phyloP scores from a whole-genome alignment of 1,140 invertebrate genomes.

The Coptotermes formosanus region DNA sequence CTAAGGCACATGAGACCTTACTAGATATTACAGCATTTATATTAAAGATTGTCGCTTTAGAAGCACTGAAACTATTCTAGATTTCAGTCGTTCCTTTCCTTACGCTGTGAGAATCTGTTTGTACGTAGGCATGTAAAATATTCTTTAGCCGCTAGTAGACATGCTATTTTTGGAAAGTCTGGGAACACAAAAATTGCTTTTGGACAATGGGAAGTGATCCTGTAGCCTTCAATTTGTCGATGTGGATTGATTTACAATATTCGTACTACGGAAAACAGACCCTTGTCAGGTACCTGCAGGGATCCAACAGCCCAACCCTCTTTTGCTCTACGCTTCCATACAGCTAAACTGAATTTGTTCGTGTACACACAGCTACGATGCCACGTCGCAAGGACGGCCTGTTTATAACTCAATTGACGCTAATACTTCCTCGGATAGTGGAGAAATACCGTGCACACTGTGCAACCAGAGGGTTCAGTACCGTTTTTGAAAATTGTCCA shows the following conservation, averaged over 20 bases:
- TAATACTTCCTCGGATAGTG: too few species aligned
- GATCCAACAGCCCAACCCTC: not conserved
- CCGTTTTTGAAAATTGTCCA: too few species aligned
- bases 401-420: not conserved
- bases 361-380: not conserved
- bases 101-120: too few species aligned
- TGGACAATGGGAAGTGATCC: not conserved
- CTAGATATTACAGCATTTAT: too few species aligned
- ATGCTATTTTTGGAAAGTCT: not conserved
- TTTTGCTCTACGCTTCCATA: not conserved
- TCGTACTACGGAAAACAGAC: not conserved
- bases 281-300: not conserved
- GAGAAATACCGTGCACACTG: too few species aligned
- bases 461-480: too few species aligned
- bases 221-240: not conserved
- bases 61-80: too few species aligned
- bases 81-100: too few species aligned
- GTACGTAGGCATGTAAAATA: not conserved
- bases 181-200: not conserved
- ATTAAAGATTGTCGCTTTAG: too few species aligned
- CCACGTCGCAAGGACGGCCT: not conserved
- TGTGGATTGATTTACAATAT: not conserved
- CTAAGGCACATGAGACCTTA: too few species aligned
- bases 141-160: not conserved
- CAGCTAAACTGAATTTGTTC: not conserved